Base-by-base conservation (phyloP, 2,797 vertebrate genomes). In the Clarias pachynema region DNA sequence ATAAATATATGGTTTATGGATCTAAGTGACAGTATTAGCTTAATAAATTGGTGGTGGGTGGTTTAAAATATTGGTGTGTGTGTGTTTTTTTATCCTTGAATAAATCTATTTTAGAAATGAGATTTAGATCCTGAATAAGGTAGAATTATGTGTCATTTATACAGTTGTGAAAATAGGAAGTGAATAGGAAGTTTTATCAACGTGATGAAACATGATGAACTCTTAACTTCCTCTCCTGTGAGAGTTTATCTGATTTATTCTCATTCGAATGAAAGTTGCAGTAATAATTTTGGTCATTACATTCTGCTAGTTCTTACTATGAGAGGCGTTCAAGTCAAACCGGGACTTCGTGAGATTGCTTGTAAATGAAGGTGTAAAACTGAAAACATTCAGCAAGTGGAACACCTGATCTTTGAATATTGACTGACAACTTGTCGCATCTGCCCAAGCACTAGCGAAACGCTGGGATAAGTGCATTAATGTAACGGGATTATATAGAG, bases 11-110 rank as follows among this genome's bases (percentile, higher is more conserved):
- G 81, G 53, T 26, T 75, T n/a, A 77, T 65, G 1, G 60, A n/a
- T 83, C 26, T 62, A 14, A 69, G 31, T 59, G 73, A 63, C 81
- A 83, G 81, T 83, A 83, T 86, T 83, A 82, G 53, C 15, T 14
- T 14, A 86, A 83, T 83, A 86, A 79, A 79, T 34, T 40, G 81
- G 57, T 86, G 85, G 85, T 57, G 56, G 63, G 59, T 77, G 20
- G 53, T 29, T 26, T 15, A 40, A 72, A 72, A 44, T 57, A 62
- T 31, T 31, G 10, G 24, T 20, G 10, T 4, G 5, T 22, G 12
- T n/a, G 40, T 40, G 40, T 49, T 12, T 49, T 12, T 44, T 49
- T 10, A 16, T 34, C 14, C 60, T n/a, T 22, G 5, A 34, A 53
- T 29, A 53, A 53, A 37, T 18, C 0, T 15, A 31, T 62, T n/a